phyloP scores from a whole-genome alignment of 2,888 invertebrate genomes.

The Ophioninae sp. region DNA sequence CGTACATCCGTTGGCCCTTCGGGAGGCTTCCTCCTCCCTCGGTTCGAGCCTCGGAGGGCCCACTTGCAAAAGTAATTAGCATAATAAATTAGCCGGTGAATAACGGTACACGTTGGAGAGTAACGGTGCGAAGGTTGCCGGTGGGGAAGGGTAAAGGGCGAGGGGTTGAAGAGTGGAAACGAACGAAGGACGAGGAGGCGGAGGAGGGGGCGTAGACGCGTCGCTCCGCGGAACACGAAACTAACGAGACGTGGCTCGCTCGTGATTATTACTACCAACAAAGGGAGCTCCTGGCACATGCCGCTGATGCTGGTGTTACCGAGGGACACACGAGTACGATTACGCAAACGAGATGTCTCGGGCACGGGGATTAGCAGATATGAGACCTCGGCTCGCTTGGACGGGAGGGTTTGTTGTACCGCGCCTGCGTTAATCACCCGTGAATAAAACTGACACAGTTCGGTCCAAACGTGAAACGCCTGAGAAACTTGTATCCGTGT shows the following conservation, averaged over 20 bases:
- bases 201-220: neutral
- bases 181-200: slow-evolving; percentile 20
- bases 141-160: too few species aligned
- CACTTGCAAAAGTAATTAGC: slow-evolving; percentile 73
- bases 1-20: slow-evolving; percentile 32
- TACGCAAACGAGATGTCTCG: slow-evolving; percentile 31
- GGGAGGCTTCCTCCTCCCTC: neutral
- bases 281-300: slow-evolving; percentile 50
- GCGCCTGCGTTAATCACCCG: neutral
- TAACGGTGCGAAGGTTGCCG: slow-evolving; percentile 5
- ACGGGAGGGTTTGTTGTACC: slow-evolving; percentile 24
- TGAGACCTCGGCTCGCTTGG: slow-evolving; percentile 1
- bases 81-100: slow-evolving; percentile 74
- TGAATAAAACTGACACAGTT: slow-evolving; percentile 18
- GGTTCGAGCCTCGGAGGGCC: slow-evolving; percentile 44
- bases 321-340: slow-evolving; percentile 35
- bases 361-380: slow-evolving; percentile 22
- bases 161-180: slow-evolving; percentile 19
- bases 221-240: slow-evolving; percentile 53
- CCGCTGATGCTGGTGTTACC: neutral
- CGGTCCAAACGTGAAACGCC: neutral
- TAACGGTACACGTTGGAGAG: slow-evolving; percentile 62
- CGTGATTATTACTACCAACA: slow-evolving; percentile 69
- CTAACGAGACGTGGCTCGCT: slow-evolving; percentile 66
- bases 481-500: too few species aligned